Evolutionary conservation across 23 tunicate species (phyloP).

Genomic region (Styela clava): DNA sequence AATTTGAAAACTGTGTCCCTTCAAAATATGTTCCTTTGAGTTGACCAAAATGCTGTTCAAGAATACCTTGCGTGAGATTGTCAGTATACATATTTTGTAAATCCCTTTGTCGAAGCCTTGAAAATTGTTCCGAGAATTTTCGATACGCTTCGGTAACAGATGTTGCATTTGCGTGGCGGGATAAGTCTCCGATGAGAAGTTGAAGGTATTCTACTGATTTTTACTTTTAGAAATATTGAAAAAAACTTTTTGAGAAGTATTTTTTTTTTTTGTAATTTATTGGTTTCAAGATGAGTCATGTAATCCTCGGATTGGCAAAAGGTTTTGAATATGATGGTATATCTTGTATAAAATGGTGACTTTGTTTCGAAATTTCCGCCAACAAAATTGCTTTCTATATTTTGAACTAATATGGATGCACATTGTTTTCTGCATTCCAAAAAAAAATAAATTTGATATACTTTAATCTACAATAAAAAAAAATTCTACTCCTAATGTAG

Average conservation of each 20-base stretch:
- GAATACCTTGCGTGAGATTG: slow-evolving; percentile 31
- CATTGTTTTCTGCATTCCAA: too few species aligned
- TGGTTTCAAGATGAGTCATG: not conserved
- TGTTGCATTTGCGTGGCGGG: slow-evolving; percentile 25
- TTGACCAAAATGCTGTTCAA: slow-evolving; percentile 34
- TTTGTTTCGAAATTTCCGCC: not conserved
- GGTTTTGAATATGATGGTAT: not conserved
- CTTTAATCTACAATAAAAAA: too few species aligned
- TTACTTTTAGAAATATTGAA: not conserved
- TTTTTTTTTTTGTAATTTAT: not conserved
- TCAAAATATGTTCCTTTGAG: slow-evolving; percentile 1
- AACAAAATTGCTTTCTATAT: too few species aligned
- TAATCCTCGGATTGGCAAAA: not conserved
- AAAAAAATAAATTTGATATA: too few species aligned
- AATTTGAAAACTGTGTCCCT: not conserved
- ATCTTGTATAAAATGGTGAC: slow-evolving; percentile 13
- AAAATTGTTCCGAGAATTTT: not conserved
- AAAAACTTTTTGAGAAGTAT: slow-evolving; percentile 7
- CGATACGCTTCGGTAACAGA: not conserved
- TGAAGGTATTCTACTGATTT: slow-evolving; percentile 19
- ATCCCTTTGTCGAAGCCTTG: not conserved
- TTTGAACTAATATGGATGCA: too few species aligned
- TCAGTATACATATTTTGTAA: not conserved
- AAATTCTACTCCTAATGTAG: too few species aligned
- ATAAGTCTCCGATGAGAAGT: slow-evolving; percentile 43